phyloP scores from a whole-genome alignment of 2,797 vertebrate species.

The Champsocephalus gunnari region DNA sequence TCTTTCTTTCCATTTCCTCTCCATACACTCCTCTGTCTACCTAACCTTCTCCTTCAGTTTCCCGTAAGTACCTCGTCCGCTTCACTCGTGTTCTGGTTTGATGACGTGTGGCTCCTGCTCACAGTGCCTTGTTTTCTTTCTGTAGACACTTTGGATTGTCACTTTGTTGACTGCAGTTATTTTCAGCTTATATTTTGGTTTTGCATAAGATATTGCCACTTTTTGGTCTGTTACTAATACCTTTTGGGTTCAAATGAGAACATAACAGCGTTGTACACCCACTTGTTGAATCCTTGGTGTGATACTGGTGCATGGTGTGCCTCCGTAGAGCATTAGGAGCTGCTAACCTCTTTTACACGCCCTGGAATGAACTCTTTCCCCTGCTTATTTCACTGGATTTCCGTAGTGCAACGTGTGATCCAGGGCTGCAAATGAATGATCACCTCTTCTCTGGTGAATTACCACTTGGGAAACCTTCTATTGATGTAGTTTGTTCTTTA shows the following conservation, averaged over 20 bases:
- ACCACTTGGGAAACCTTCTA: background rate
- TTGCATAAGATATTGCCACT: background rate
- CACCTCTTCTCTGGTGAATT: slow-evolving; percentile 12
- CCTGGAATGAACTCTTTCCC: background rate
- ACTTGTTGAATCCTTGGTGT: slow-evolving; percentile 15
- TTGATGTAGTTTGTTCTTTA: slow-evolving; percentile 12
- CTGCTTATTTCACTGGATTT: slow-evolving; percentile 23
- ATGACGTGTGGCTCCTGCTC: slow-evolving; percentile 21
- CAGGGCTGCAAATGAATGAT: slow-evolving; percentile 14
- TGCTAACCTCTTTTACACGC: slow-evolving; percentile 12
- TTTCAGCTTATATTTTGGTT: slow-evolving; percentile 1
- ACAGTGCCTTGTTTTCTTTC: slow-evolving; percentile 2
- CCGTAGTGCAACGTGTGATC: slow-evolving; percentile 17
- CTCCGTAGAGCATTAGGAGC: slow-evolving; percentile 2
- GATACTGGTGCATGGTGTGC: slow-evolving; percentile 18
- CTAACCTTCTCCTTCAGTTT: slow-evolving; percentile 83
- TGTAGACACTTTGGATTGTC: slow-evolving; percentile 14
- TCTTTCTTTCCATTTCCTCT: slow-evolving; percentile 68
- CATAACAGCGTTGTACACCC: slow-evolving; percentile 2
- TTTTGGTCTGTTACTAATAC: background rate
- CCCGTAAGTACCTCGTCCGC: slow-evolving; percentile 81
- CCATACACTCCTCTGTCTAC: slow-evolving; percentile 66
- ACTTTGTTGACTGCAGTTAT: slow-evolving; percentile 7
- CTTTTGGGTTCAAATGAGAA: background rate
- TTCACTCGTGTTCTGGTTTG: slow-evolving; percentile 46